Evolutionary conservation across 1,140 invertebrate species (phyloP), one percentile per base, ranked within the genome.

Genomic region (Eufriesea mexicana): DNA sequence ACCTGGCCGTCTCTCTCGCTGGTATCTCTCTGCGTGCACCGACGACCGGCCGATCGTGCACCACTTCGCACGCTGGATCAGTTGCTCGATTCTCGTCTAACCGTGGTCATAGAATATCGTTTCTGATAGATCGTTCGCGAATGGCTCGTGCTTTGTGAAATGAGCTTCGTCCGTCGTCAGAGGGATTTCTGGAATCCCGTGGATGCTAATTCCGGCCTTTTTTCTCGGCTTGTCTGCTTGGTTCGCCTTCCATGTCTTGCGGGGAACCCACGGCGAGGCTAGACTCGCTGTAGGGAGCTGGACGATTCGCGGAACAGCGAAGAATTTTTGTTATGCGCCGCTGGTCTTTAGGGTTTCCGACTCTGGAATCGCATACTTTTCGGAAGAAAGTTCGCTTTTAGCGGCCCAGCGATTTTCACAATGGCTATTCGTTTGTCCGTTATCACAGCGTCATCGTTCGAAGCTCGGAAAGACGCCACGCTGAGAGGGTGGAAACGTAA

Each of bases 1-100:
- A 49, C 49, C 35, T 45, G 20, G 1, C 16, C 9, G 12, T 49
- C 20, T 49, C 55, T 57, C 51, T 51, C 55, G 8, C 25, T 42
- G 14, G 47, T 35, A 74, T 70, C 70, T 42, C 47, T 49, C 49
- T 25, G n/a, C 62, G 35, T 35, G 25, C 28, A 57, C 23, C 35
- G 47, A 12, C 9, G 45, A 78, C 49, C 54, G 25, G 14, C 47
- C 81, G 67, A 71, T 79, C 66, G n/a, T 71, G 81, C 66, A 83
- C 75, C 75, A 71, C 49, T 78, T 83, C 66, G 79, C 51, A 42
- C 51, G 59, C 51, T 42, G 54, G 2, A 68, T 76, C 62, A 57
- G 59, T 54, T 47, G 20, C 20, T 28, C 57, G 47, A 70, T 62
- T 80, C 78, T 72, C 64, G 45, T 45, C 20, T 68, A 68, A 35